Conservation (phyloP, 2,888 invertebrate genomes). For the Lamellibrachia satsuma region DNA sequence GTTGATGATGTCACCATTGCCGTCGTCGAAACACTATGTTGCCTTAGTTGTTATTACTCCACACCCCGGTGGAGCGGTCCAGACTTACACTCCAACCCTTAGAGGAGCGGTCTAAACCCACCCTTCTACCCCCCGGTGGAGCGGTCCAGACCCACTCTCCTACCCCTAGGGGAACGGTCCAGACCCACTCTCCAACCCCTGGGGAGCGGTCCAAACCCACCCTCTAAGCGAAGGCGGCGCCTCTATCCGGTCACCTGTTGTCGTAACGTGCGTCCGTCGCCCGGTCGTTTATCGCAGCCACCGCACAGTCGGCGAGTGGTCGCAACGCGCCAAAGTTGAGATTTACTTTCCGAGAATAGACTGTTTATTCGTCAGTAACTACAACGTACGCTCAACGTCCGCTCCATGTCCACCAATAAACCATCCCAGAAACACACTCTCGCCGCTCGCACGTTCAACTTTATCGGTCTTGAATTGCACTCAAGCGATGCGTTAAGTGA, state of each 20-base stretch:
- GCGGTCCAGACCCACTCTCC: no score
- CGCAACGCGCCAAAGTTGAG: constrained; percentile 9
- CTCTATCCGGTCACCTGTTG: not conserved
- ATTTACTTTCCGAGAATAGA: constrained; percentile 12
- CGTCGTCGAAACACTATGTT: not conserved
- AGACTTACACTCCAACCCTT: no score
- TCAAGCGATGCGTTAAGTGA: not conserved
- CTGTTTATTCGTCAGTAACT: constrained; percentile 13
- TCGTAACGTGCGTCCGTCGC: not conserved
- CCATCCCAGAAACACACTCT: not conserved
- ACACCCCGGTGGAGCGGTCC: no score
- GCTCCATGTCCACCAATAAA: not conserved
- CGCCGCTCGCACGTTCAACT: not conserved
- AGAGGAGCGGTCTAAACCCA: no score
- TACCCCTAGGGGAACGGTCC: no score
- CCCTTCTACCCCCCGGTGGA: no score
- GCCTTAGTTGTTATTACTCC: no score
- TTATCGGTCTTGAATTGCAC: not conserved
- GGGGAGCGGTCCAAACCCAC: no score
- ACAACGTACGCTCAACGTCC: constrained; percentile 17
- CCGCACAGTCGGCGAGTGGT: not conserved
- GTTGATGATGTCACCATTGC: not conserved
- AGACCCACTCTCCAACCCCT: no score
- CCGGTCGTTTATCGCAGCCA: not conserved
- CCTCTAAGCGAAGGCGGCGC: not conserved